Base-by-base conservation (phyloP, 2,797 vertebrate species). In the Psittacula derbiana region DNA sequence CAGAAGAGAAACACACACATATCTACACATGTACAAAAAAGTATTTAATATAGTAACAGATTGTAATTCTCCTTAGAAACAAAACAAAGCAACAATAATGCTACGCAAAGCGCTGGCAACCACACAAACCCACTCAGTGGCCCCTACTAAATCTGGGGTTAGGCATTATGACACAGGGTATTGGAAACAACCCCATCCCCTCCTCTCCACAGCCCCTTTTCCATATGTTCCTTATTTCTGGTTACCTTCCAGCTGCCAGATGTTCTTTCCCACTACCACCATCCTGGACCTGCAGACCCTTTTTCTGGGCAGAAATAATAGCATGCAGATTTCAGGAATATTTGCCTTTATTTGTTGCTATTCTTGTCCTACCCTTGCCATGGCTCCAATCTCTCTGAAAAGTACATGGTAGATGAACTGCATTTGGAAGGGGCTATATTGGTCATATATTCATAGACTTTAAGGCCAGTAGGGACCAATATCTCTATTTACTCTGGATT, bases 161-260 rank as follows among this genome's bases (percentile, higher is more conserved):
- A 92, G 93, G 66, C 83, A 70, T 94, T 76, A 70, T 81, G 92
- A 79, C 90, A 88, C 44, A 12, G 92, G 86, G 92, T 84, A 62
- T 76, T 96, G 95, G 96, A 96, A 97, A 81, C 28, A 52, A 93
- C 92, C 78, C 83, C 86, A 64, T 90, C 86, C 73, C 69, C 3
- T 1, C 80, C 90, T 88, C 88, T 90, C 70, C 70, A 17, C 79
- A 76, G 76, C 86, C 90, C 88, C 38, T 61, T 73, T 67, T 6
- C 96, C 94, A 97, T 90, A 90, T 97, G 96, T 96, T 97, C 94
- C 85, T 90, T 75, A 84, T 97, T 97, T 94, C 94, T 96, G 83
- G 62, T 95, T 95, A 93, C 95, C 93, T 97, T 94, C 95, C 90
- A 95, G 93, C 94, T 0, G 12, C 94, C 96, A 96, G 96, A 97